Evolutionary conservation across 2,113 vertebrate species (phyloP), one percentile per base, ranked within the genome.

Genomic region (Dermatemys mawii): DNA sequence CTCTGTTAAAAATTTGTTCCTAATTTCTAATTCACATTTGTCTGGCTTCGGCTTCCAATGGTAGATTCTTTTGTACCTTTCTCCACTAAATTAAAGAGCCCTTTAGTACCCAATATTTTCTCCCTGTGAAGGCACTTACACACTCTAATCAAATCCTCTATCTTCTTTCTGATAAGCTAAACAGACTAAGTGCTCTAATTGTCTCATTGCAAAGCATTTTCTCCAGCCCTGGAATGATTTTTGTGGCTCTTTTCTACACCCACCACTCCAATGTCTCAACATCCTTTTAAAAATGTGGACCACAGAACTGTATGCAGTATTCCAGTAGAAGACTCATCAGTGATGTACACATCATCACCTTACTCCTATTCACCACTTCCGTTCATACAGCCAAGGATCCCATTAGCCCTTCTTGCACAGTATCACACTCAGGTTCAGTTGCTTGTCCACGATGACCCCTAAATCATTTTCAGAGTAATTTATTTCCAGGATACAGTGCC

Each of bases 61-160:
- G 88, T 63, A 80, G 90, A 53, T 12, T 86, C 55, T 44, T 84
- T 86, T 89, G 76, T 24, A 89, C 24, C 48, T 84, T 90, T 32
- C 27, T 54, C 93, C 38, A 54, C 17, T 19, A 41, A 9, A 38
- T n/a, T 38, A 1, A 67, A 89, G 51, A 93, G 29, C 26, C 60
- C 35, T 81, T 90, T 21, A 22, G 26, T 50, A 75, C 11, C 17
- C 35, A 76, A 1, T 29, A 51, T 7, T 90, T 81, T 81, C 78
- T 79, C 73, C 51, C 57, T 32, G 11, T 79, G 44, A 32, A 89
- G 50, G 60, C 32, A 84, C n/a, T 11, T n/a, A 76, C 50, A 87
- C 32, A 46, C 78, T 49, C 16, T 32, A 81, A 86, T 50, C 2
- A 44, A 54, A 48, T 82, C 1, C 22, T 6, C 3, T 50, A 29